A percentile compares a stretch with the other conserved stretches of the same genome.
phyloP scores from a whole-genome alignment of 2,797 vertebrate species.

The Allobates femoralis region DNA sequence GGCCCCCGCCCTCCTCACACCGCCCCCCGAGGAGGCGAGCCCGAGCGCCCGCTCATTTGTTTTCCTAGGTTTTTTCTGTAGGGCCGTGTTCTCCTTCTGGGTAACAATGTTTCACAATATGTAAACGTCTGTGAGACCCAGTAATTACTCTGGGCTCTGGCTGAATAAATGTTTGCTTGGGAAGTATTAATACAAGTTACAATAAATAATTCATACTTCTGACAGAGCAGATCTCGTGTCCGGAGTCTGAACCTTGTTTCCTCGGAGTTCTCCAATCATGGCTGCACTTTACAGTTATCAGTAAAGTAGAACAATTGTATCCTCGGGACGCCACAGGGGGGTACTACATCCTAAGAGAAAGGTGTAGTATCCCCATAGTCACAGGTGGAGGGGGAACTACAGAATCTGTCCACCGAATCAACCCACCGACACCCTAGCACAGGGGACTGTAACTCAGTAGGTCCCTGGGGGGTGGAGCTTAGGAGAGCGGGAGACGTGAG shows the following conservation, averaged over 20 bases:
- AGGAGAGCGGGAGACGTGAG: too few species aligned
- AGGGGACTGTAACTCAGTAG: too few species aligned
- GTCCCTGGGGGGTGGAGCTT: too few species aligned
- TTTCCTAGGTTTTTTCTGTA: slow-evolving; percentile 22
- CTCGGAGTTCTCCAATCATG: slow-evolving; percentile 2
- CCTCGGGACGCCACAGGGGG: too few species aligned
- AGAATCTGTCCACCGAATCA: too few species aligned
- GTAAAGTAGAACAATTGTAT: not conserved
- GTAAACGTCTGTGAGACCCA: slow-evolving; percentile 30
- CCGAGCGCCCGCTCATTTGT: not conserved
- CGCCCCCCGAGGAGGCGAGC: not conserved
- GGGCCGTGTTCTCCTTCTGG: slow-evolving; percentile 18
- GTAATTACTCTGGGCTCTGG: slow-evolving; percentile 47
- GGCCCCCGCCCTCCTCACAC: not conserved
- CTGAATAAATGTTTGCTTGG: slow-evolving; percentile 55
- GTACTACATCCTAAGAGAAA: too few species aligned
- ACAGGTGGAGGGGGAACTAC: too few species aligned
- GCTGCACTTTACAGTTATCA: slow-evolving; percentile 18
- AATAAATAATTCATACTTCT: slow-evolving; percentile 55
- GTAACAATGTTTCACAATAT: slow-evolving; percentile 40
- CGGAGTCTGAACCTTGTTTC: slow-evolving; percentile 29
- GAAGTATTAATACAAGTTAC: slow-evolving; percentile 50
- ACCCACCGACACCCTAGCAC: too few species aligned
- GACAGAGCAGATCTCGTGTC: slow-evolving; percentile 25
- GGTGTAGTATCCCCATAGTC: too few species aligned